Base-by-base conservation (phyloP, 2,113 vertebrate genomes). In the Brachyhypopomus gauderio region DNA sequence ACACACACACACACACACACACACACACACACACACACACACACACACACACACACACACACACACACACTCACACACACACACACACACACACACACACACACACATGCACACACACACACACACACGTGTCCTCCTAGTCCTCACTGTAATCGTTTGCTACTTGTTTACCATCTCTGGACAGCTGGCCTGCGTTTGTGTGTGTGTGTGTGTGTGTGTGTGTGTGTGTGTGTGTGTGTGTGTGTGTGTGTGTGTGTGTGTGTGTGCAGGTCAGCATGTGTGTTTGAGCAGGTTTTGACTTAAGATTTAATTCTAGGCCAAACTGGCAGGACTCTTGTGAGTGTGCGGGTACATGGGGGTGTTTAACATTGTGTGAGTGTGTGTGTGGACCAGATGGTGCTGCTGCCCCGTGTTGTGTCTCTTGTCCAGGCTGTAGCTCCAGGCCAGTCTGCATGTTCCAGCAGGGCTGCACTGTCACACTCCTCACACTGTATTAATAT, bases 281-380 rank as follows among this genome's bases (percentile, higher is more conserved):
- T 75, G 62, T 52, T 52, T 64, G 55, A 41, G 67, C 48, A 56
- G 30, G 62, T 75, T 79, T 64, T 82, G 84, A 69, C 80, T 30
- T 30, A 82, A 72, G 25, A 55, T 45, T 14, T 60, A 23, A 72
- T 70, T 73, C 67, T 45, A 78, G 72, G 79, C 56, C 70, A 55
- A 59, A 81, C 75, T 77, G 77, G 78, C 77, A 71, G 27, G 56
- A 75, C 79, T 75, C 41, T 52, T 69, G 62, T 67, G 70, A 74
- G 59, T 62, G 75, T 82, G 63, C 78, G 62, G 82, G 81, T 75
- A 75, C 75, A 79, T 82, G 30, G 55, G 80, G 76, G 27, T 85
- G 76, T 77, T 84, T 80, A 72, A 77, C 66, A 75, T 25, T 71
- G 64, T 55, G 55, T 77, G 75, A 20, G 2, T 62, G 25, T 41